phyloP scores from a whole-genome alignment of 2,797 vertebrate genomes.

The Pseudomugil tenellus region DNA sequence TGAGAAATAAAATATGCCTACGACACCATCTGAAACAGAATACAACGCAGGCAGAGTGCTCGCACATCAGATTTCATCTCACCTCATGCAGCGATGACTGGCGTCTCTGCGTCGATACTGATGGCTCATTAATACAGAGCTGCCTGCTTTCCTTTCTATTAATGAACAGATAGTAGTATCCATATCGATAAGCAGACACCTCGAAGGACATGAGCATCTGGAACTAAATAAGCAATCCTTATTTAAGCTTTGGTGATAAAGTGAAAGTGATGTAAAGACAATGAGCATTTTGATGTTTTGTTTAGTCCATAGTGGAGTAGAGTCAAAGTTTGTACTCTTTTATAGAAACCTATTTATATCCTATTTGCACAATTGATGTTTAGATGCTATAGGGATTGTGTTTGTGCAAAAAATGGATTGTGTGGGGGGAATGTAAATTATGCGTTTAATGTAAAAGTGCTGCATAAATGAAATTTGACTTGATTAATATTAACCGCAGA shows the following conservation, averaged over 20 bases:
- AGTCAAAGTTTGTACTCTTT: no score
- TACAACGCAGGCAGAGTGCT: background rate
- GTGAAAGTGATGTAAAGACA: background rate
- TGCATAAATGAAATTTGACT: no score
- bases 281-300: no score
- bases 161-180: constrained; percentile 33
- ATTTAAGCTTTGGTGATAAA: constrained; percentile 13
- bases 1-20: background rate
- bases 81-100: constrained; percentile 3
- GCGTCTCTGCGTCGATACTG: constrained; percentile 7
- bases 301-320: no score
- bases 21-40: background rate
- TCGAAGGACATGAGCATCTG: no score
- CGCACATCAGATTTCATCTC: constrained; percentile 1
- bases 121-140: constrained; percentile 20
- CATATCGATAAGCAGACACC: constrained; percentile 21
- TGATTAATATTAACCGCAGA: no score
- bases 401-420: no score
- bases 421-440: no score
- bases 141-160: constrained; percentile 34
- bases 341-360: background rate
- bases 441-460: no score
- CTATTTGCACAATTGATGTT: background rate
- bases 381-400: no score
- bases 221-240: background rate